These are phyloP conservation scores for Sinhomidia bicolor DNA, from an alignment of 2,888 invertebrate species.

Conservation along the genomic window DNA sequence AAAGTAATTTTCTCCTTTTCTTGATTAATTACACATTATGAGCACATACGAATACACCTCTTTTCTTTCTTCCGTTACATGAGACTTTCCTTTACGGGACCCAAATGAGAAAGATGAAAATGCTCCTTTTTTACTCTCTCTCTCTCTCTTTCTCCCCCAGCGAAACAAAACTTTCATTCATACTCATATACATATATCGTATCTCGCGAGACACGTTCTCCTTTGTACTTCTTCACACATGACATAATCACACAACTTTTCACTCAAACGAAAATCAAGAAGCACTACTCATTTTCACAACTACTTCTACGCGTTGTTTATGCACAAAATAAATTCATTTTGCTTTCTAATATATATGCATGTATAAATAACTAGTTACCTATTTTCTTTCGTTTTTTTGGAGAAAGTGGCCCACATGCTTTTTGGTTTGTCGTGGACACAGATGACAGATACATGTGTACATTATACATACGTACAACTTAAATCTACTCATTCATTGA, in stretches of 20 bases:
- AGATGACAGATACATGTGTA: neutral
- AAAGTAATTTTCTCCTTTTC: conserved; percentile 38
- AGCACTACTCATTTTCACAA: too few species aligned
- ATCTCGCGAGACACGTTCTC: conserved; percentile 21
- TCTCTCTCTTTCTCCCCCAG: too few species aligned
- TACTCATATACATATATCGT: too few species aligned
- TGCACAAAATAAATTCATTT: neutral
- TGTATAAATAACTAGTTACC: neutral
- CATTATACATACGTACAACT: neutral
- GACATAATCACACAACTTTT: conserved; percentile 57
- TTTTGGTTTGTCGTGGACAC: neutral
- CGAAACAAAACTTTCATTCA: conserved; percentile 28
- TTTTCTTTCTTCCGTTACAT: conserved; percentile 11
- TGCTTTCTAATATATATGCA: neutral
- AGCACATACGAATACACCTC: neutral
- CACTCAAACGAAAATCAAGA: conserved; percentile 28
- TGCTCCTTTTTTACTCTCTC: neutral
- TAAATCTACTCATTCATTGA: neutral
- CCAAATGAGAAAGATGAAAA: conserved; percentile 7
- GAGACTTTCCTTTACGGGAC: neutral
- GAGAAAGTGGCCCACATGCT: conserved; percentile 28
- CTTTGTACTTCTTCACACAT: neutral
- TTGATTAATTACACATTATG: conserved; percentile 19
- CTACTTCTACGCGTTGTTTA: neutral
- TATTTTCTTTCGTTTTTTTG: neutral